Evolutionary conservation across 2,888 invertebrate species (phyloP).

Genomic region (Agrochola macilenta): DNA sequence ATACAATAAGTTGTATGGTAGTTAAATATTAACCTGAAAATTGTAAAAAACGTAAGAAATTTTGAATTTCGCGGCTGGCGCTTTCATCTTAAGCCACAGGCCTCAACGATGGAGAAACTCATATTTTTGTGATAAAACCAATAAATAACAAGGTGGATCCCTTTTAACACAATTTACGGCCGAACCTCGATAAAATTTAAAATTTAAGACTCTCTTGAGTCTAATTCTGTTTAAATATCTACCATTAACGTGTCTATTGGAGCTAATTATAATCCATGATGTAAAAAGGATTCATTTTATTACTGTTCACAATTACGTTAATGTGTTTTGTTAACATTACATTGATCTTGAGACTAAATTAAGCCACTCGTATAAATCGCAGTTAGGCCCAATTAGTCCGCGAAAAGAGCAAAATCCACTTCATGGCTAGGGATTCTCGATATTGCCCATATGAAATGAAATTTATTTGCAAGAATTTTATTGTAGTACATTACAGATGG

Average conservation of each 20-base stretch:
- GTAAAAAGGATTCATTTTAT: constrained; percentile 36
- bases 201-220: constrained; percentile 56
- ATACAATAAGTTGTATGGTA: no score
- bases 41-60: no score
- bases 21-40: no score
- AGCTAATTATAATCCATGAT: constrained; percentile 38
- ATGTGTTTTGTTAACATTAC: constrained; percentile 3
- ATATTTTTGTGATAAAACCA: constrained; percentile 51
- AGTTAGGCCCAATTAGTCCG: not conserved
- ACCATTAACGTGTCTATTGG: constrained; percentile 25
- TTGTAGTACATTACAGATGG: no score
- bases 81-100: not conserved
- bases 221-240: constrained; percentile 55
- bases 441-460: not conserved
- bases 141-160: constrained; percentile 57
- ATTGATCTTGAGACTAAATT: constrained; percentile 1
- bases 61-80: no score
- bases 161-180: constrained; percentile 56
- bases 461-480: no score
- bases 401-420: not conserved
- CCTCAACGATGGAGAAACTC: constrained; percentile 14
- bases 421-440: not conserved
- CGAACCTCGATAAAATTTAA: constrained; percentile 53
- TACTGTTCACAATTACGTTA: not conserved
- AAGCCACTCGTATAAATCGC: not conserved